Evolutionary conservation across 2,797 vertebrate species (phyloP).

Genomic region (Knipowitschia caucasica): DNA sequence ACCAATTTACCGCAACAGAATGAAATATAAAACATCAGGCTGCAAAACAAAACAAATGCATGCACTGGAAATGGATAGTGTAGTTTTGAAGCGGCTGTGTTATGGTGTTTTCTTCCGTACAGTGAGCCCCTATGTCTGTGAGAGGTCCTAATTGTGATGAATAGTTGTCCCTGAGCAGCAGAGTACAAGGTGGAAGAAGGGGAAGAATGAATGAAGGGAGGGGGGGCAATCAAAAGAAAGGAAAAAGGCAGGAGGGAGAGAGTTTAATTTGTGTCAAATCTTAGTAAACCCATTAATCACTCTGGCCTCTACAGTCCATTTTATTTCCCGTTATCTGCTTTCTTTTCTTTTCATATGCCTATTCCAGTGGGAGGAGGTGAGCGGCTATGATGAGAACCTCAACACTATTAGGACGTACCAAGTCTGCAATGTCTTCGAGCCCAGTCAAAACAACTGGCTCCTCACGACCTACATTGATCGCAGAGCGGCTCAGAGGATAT

Average conservation of each 20-base stretch:
- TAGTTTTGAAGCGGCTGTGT: constrained; percentile 6
- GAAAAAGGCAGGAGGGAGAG: constrained; percentile 28
- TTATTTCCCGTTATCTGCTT: constrained; percentile 15
- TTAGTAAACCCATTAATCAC: constrained; percentile 65
- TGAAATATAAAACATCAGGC: constrained; percentile 34
- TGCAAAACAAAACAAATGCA: constrained; percentile 1
- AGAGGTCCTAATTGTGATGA: constrained; percentile 67
- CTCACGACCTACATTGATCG: constrained; percentile 94
- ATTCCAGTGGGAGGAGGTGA: constrained; percentile 96
- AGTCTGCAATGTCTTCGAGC: constrained; percentile 97
- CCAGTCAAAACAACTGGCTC: constrained; percentile 99
- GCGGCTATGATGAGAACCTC: constrained; percentile 96
- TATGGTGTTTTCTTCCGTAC: constrained; percentile 22
- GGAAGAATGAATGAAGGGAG: constrained; percentile 16
- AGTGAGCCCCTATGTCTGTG: constrained; percentile 29
- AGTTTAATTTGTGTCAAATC: constrained; percentile 66
- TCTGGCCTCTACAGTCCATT: constrained; percentile 24
- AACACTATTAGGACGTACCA: constrained; percentile 98
- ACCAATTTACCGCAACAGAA: constrained; percentile 58
- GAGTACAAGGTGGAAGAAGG: constrained; percentile 37
- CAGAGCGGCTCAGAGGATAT: constrained; percentile 91
- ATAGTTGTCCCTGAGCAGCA: constrained; percentile 50
- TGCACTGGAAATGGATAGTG: background rate
- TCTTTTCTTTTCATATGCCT: constrained; percentile 7
- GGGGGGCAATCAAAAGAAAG: background rate